Evolutionary conservation across 2,888 invertebrate genomes (phyloP).

Genomic region (Agrilus mali): DNA sequence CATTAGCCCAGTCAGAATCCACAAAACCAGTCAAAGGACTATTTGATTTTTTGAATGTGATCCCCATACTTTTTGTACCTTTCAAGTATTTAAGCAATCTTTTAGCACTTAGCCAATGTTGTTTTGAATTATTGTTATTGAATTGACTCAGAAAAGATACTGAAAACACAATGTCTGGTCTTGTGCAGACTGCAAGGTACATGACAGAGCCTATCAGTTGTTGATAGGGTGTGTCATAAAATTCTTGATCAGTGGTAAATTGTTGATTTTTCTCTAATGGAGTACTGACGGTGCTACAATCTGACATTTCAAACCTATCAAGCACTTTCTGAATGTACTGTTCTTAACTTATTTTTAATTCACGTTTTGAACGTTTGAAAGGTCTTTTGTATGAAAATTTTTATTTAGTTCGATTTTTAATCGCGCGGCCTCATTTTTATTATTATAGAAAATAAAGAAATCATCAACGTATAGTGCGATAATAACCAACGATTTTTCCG

Average conservation of each 20-base stretch:
- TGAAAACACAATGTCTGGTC: slow-evolving; percentile 3
- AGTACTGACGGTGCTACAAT: slow-evolving; percentile 6
- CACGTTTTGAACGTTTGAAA: no score
- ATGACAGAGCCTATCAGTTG: slow-evolving; percentile 2
- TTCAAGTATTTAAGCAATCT: slow-evolving; percentile 1
- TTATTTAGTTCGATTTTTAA: no score
- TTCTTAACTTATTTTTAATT: no score
- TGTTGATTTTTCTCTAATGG: slow-evolving; percentile 5
- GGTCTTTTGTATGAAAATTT: no score
- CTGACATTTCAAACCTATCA: not conserved
- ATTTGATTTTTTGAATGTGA: slow-evolving; percentile 2
- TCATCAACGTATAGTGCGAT: no score
- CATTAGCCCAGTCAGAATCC: slow-evolving; percentile 1
- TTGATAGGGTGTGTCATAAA: not conserved
- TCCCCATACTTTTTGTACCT: slow-evolving; percentile 2
- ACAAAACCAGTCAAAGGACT: not conserved
- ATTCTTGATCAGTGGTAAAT: not conserved
- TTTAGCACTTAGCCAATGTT: slow-evolving; percentile 4
- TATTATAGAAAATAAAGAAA: no score
- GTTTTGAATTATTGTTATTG: not conserved
- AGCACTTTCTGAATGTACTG: no score
- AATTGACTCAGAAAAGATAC: slow-evolving; percentile 3
- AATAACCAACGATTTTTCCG: not conserved
- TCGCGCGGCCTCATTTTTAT: no score
- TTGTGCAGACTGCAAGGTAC: slow-evolving; percentile 2